These are phyloP conservation scores for Volucella inanis DNA, from an alignment of 2,888 invertebrate species.

Conservation along the genomic window DNA sequence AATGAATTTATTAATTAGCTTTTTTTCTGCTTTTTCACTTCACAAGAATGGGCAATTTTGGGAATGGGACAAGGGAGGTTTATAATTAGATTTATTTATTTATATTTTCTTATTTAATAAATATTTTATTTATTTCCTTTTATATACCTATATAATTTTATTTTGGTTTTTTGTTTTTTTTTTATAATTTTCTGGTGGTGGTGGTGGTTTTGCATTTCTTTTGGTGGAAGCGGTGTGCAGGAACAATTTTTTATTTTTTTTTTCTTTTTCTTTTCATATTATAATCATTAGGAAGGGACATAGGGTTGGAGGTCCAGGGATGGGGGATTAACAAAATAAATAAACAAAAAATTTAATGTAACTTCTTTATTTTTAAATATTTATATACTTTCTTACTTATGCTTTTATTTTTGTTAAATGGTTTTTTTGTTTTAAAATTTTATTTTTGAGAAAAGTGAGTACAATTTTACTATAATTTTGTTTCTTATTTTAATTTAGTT, in stretches of 20 bases:
- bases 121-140: conserved; percentile 56
- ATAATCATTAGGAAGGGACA: conserved; percentile 10
- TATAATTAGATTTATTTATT: not conserved
- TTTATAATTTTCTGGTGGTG: conserved; percentile 40
- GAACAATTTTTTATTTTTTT: conserved; percentile 56
- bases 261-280: conserved; percentile 28
- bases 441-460: conserved; percentile 69
- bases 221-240: conserved; percentile 74
- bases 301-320: conserved; percentile 6
- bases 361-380: conserved; percentile 50
- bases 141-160: conserved; percentile 65
- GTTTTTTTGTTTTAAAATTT: conserved; percentile 27
- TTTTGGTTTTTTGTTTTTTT: conserved; percentile 20
- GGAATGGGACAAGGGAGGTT: conserved; percentile 30
- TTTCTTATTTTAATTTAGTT: conserved; percentile 45
- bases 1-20: conserved; percentile 66
- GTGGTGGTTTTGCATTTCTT: conserved; percentile 64
- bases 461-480: conserved; percentile 69
- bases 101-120: conserved; percentile 41
- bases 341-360: conserved; percentile 19
- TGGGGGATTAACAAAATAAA: conserved; percentile 45
- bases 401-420: conserved; percentile 26
- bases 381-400: conserved; percentile 60
- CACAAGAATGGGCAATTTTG: conserved; percentile 65
- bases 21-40: conserved; percentile 39